Evolutionary conservation across 2,888 invertebrate species (phyloP).

Genomic region (Amaurobius ferox): DNA sequence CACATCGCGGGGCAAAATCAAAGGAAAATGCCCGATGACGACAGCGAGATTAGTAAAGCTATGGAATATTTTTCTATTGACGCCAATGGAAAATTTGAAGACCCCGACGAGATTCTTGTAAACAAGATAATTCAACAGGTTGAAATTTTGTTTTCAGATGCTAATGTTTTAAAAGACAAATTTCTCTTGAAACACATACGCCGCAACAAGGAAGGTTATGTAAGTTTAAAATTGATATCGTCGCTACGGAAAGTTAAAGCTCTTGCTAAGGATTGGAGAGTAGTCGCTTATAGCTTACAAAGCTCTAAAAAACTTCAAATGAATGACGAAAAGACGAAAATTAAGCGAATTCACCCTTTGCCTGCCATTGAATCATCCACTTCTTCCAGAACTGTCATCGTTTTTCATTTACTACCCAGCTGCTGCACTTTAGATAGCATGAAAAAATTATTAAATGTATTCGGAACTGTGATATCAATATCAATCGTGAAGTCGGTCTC

Average conservation of each 20-base stretch:
- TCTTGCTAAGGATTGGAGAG: slow-evolving; percentile 94
- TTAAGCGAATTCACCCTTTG: slow-evolving; percentile 89
- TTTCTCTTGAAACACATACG: slow-evolving; percentile 95
- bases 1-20: too few species aligned
- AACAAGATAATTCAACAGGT: slow-evolving; percentile 90
- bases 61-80: not conserved
- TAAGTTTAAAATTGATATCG: slow-evolving; percentile 95
- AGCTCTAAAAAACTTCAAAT: slow-evolving; percentile 89
- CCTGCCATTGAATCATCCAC: slow-evolving; percentile 94
- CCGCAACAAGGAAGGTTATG: slow-evolving; percentile 95
- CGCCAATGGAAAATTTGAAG: slow-evolving; percentile 75
- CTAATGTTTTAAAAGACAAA: slow-evolving; percentile 96
- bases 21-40: not conserved
- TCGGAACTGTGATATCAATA: slow-evolving; percentile 92
- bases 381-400: slow-evolving; percentile 92
- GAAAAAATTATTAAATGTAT: slow-evolving; percentile 89
- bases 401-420: slow-evolving; percentile 89
- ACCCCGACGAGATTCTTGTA: slow-evolving; percentile 86
- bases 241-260: slow-evolving; percentile 96
- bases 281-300: slow-evolving; percentile 90
- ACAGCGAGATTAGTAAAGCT: not conserved
- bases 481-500: slow-evolving; percentile 92
- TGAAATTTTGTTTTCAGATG: slow-evolving; percentile 96
- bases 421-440: slow-evolving; percentile 91
- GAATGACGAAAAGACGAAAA: slow-evolving; percentile 92